Base-by-base conservation (phyloP, 2,797 vertebrate genomes). In the Euphonia xanthogaster region DNA sequence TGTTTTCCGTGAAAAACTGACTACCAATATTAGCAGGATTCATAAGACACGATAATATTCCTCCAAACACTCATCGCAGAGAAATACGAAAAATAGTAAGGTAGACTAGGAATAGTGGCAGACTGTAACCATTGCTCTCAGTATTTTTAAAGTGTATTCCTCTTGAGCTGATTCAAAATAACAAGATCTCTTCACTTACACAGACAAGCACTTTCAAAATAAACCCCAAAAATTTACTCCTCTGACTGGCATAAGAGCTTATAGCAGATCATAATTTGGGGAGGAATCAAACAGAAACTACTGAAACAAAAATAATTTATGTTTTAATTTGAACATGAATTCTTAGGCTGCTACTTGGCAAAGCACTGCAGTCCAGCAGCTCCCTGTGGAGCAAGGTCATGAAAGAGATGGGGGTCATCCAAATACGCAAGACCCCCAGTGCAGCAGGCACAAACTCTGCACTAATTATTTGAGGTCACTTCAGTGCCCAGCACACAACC, bases 331-430 rank as follows among this genome's bases (percentile, higher is more conserved):
- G 51, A 84, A 73, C 55, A 23, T 11, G 55, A 80, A 55, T 93
- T 83, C 48, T 67, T 61, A 28, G 20, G 58, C 51, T 88, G 61
- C 35, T 60, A 16, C 71, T 94, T 84, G 76, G 79, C 87, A 92
- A 76, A 91, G 66, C 63, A 11, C 40, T 53, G 51, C 30, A 28
- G 94, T 55, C 87, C 87, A 86, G 79, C 65, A 92, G 79, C 70
- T 90, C 91, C 91, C 95, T 42, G 55, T 42, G 67, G 79, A 78
- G 76, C 76, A 93, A 93, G 91, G 94, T 94, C 94, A 66, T 1
- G 19, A 60, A 37, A 51, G 40, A 92, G 86, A 53, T 0, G 0
- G 37, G 74, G 76, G 47, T 93, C 92, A 94, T 84, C 81, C 85
- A 95, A 94, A 90, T 55, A 70, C 14, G 2, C n/a, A 68, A 70